Percentiles rank a stretch among this genome's conserved stretches.
These are phyloP conservation scores for Agrilus cyanescens DNA, from an alignment of 2,888 invertebrate species.

Conservation along the genomic window DNA sequence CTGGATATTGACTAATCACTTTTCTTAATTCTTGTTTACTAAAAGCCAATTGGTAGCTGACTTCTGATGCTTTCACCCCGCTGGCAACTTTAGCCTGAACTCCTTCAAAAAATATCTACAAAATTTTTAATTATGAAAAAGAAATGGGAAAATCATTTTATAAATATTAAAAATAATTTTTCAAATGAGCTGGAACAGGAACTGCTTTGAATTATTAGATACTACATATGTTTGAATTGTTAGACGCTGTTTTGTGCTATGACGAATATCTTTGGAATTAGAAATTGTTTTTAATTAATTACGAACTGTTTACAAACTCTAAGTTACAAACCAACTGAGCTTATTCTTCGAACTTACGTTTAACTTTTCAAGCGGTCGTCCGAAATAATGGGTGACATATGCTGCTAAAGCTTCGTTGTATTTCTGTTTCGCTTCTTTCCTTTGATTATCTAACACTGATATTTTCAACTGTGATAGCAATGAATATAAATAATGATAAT, in stretches of 20 bases:
- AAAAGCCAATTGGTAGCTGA: constrained; percentile 94
- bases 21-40: constrained; percentile 93
- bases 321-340: background rate
- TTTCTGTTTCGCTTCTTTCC: constrained; percentile 81
- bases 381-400: constrained; percentile 92
- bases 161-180: too few species aligned
- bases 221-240: too few species aligned
- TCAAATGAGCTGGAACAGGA: too few species aligned
- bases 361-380: constrained; percentile 80
- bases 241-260: too few species aligned
- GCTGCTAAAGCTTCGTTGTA: constrained; percentile 82
- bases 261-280: too few species aligned
- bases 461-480: constrained; percentile 82
- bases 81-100: constrained; percentile 86
- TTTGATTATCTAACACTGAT: constrained; percentile 69
- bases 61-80: constrained; percentile 93
- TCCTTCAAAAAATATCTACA: constrained; percentile 90
- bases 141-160: too few species aligned
- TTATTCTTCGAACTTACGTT: constrained; percentile 48
- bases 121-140: constrained; percentile 12
- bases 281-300: too few species aligned
- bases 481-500: constrained; percentile 88
- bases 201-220: too few species aligned
- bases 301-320: too few species aligned
- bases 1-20: constrained; percentile 89